Evolutionary conservation across 2,888 invertebrate species (phyloP), one percentile per base, ranked within the genome.

Genomic region (Pedicia rivosa): DNA sequence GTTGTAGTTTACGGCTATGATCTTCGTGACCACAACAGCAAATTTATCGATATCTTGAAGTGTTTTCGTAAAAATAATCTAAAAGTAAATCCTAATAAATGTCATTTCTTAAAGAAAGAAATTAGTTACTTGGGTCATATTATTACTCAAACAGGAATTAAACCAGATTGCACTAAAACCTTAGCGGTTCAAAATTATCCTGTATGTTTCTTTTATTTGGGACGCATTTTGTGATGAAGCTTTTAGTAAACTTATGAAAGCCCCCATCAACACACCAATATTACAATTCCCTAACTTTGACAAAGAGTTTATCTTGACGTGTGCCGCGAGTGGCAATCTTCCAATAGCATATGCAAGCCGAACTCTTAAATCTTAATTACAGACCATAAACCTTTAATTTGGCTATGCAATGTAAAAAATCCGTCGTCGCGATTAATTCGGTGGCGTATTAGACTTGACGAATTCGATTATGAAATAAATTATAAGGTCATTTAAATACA

Each of bases 51-150:
- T 26, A 41, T 51, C 9, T 50, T 51, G 26, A 34, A 46, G 20
- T 34, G 46, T 41, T 32, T 51, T 9, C 31, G 33, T 19, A 39
- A 45, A 28, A 31, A 45, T 13, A 46, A 48, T 8, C 37, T 54
- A 12, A 47, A 47, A 34, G 20, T 55, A 4, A 45, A 53, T 20
- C 46, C 47, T 0, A 45, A 47, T 12, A 53, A 56, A 38, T 53
- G 52, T 33, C 43, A 47, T 35, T 55, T 53, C 37, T 40, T 48
- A 8, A 35, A 42, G 5, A 37, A 38, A 27, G 48, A 49, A 46
- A 43, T 48, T 9, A 32, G 25, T 35, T 55, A 48, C 31, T 36
- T 50, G 27, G 50, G 50, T 2, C 49, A 47, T 36, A 29, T 46
- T 27, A 48, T 49, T 5, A 41, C 45, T 1, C 44, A 44, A 19